Evolutionary conservation across 2,113 vertebrate species (phyloP), one percentile per base, ranked within the genome.

Genomic region (Trochalopteron elliotii): DNA sequence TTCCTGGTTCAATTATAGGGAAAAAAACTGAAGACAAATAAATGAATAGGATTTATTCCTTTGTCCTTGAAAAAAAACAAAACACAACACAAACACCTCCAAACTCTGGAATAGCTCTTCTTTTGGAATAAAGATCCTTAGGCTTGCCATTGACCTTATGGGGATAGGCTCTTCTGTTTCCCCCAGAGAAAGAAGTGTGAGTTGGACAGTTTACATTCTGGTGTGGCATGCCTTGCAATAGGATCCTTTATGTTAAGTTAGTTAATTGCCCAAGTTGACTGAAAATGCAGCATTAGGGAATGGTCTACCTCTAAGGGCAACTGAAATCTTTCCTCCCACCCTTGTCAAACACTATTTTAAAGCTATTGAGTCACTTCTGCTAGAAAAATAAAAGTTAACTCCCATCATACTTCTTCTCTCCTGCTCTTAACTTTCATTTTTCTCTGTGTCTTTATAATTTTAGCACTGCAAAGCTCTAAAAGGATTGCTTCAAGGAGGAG

Each of bases 381-480:
- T 13, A 24, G 40, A 72, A 95, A 92, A 94, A 47, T 44, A 83
- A n/a, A 77, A 64, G 63, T 71, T 91, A 77, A 56, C 21, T 94
- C 52, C 30, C 42, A 14, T 93, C 23, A 22, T 68, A n/a, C 42
- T 88, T 63, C 40, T 79, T 15, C 28, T 83, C 33, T 79, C 33
- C 44, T 47, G 50, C 37, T 81, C 33, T 80, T 63, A 80, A 49
- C 23, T 52, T 83, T 27, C 49, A 37, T 72, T 80, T 84, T 60
- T 49, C 21, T 21, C 11, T 13, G 20, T 40, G 40, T 86, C 53
- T 93, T 77, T 55, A 55, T 82, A 23, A 61, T 85, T 93, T 94
- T 59, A 67, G 78, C 39, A 67, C 63, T 45, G 59, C 65, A 69
- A 57, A 83, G 44, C 64, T 63, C 45, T 69, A 53, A 77, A 83